Conservation (phyloP, 2,888 invertebrate genomes). For the Latrodectus elegans region DNA sequence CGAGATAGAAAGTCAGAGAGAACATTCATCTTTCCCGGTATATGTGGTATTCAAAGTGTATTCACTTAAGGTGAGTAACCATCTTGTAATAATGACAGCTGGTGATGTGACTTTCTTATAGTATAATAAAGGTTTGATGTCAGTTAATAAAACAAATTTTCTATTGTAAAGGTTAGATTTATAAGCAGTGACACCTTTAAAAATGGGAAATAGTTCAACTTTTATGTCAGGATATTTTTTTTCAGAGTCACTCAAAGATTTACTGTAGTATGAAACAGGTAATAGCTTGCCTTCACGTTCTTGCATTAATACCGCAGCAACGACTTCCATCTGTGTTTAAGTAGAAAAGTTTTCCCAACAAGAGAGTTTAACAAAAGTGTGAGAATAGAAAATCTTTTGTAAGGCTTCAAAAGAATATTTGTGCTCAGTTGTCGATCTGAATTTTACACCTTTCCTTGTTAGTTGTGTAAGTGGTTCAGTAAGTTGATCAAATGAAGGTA, state of each 20-base stretch:
- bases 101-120: background rate
- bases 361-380: conserved; percentile 3
- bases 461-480: too few relatives aligned
- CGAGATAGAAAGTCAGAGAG: conserved; percentile 11
- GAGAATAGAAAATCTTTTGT: background rate
- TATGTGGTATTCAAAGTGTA: background rate
- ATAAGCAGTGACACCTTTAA: background rate
- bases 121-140: conserved; percentile 3
- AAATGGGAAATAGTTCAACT: conserved; percentile 7
- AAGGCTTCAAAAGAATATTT: background rate
- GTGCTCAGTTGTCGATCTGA: background rate
- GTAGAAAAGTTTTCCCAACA: conserved; percentile 6
- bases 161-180: conserved; percentile 3
- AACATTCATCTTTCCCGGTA: conserved; percentile 1
- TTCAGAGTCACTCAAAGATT: background rate
- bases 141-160: background rate
- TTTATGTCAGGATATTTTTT: conserved; percentile 6
- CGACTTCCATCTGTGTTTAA: conserved; percentile 26
- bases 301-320: conserved; percentile 12
- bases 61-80: background rate
- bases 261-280: conserved; percentile 19
- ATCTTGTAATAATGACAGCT: background rate
- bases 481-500: too few relatives aligned
- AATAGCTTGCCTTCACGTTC: background rate
- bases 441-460: too few relatives aligned